Conservation (phyloP, 2,797 vertebrate genomes). For the Pelochelys cantorii region DNA sequence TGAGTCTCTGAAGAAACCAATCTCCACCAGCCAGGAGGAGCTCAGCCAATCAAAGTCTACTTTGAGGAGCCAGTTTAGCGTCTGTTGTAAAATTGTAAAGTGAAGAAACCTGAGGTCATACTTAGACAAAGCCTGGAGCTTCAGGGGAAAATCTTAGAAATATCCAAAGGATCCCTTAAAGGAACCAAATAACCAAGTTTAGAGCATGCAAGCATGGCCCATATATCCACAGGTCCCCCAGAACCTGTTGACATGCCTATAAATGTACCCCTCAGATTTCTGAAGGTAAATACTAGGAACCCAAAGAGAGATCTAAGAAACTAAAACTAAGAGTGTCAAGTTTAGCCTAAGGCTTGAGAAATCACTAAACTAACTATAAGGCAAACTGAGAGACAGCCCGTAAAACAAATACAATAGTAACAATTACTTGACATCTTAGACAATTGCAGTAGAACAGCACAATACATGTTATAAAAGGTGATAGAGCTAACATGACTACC, state of each 20-base stretch:
- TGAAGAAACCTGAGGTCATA: not conserved
- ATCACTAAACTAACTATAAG: not conserved
- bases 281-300: not conserved
- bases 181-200: not conserved
- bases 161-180: accelerated
- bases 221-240: not conserved
- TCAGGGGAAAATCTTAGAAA: not conserved
- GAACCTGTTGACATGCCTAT: not conserved
- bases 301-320: not conserved
- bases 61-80: not conserved
- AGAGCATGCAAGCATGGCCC: not conserved
- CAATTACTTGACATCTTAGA: not conserved
- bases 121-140: accelerated
- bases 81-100: conserved; percentile 6
- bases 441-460: not conserved
- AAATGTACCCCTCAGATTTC: not conserved
- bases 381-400: not conserved
- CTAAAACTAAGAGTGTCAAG: not conserved
- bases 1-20: not conserved
- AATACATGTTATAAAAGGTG: not conserved
- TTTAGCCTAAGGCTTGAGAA: not conserved
- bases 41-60: not conserved
- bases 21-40: not conserved
- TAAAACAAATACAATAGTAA: not conserved
- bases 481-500: not conserved